These are phyloP conservation scores for Jacana jacana DNA, from an alignment of 2,113 vertebrate genomes.

Conservation along the genomic window DNA sequence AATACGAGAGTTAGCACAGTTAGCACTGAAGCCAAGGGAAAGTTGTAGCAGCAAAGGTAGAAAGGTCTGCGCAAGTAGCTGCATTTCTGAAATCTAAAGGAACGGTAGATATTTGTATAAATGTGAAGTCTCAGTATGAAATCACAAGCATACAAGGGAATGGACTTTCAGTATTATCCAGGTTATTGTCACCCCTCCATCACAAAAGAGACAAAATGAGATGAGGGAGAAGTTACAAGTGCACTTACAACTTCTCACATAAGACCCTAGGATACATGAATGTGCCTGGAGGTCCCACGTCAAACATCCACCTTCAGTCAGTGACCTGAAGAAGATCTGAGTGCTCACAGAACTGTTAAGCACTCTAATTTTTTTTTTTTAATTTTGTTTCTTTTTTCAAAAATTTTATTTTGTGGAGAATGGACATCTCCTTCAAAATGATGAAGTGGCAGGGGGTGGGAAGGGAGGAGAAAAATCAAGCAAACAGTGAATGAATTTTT, in stretches of 20 bases:
- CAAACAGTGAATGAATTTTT: background rate
- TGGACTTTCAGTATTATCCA: background rate
- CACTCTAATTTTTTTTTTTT: background rate
- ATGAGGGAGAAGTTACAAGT: background rate
- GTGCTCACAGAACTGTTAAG: background rate
- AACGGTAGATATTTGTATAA: background rate
- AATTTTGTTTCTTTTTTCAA: background rate
- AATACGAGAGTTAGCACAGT: background rate
- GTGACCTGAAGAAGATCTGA: rapidly evolving
- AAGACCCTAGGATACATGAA: background rate
- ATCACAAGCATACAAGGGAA: background rate
- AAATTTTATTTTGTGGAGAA: background rate
- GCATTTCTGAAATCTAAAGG: background rate
- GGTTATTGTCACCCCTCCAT: background rate
- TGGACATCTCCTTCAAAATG: background rate
- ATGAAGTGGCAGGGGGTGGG: rapidly evolving
- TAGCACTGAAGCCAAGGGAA: background rate
- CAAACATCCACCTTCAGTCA: background rate
- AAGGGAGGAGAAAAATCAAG: rapidly evolving
- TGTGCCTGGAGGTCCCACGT: background rate
- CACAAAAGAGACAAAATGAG: background rate
- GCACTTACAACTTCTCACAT: rapidly evolving
- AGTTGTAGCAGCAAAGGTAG: background rate
- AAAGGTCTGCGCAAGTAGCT: background rate
- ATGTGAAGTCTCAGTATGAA: background rate